A percentile compares a stretch with the other conserved stretches of the same genome.
Evolutionary conservation across 2,888 invertebrate species (phyloP).

Genomic region (Cremastobaeus sp.): DNA sequence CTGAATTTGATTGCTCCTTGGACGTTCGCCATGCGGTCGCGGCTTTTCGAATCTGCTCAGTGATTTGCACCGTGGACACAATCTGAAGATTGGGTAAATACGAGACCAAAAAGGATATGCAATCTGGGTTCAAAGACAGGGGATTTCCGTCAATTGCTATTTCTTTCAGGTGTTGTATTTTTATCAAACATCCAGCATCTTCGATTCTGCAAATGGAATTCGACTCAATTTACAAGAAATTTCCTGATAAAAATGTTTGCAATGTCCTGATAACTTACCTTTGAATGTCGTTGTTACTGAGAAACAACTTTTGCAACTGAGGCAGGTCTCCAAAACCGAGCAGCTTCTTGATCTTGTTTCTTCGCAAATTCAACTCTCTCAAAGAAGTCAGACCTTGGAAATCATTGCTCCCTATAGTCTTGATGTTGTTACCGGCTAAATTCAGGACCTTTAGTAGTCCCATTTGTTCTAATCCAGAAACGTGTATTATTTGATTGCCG

Average conservation of each 20-base stretch:
- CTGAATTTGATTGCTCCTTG: constrained; percentile 86
- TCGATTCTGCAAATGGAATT: constrained; percentile 83
- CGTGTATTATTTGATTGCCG: constrained; percentile 91
- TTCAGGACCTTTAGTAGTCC: constrained; percentile 92
- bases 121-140: constrained; percentile 88
- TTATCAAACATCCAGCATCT: constrained; percentile 90
- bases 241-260: background rate
- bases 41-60: constrained; percentile 87
- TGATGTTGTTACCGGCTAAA: constrained; percentile 94
- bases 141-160: constrained; percentile 93
- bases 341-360: constrained; percentile 89
- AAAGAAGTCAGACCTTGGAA: constrained; percentile 87
- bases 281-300: constrained; percentile 89
- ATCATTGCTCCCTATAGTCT: constrained; percentile 86
- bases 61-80: constrained; percentile 88
- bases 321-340: constrained; percentile 89
- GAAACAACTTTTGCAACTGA: constrained; percentile 87
- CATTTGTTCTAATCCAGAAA: constrained; percentile 85
- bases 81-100: constrained; percentile 86
- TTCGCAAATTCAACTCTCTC: constrained; percentile 91
- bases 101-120: constrained; percentile 89
- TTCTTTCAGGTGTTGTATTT: constrained; percentile 87
- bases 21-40: constrained; percentile 89
- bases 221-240: background rate
- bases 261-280: constrained; percentile 78